phyloP scores from a whole-genome alignment of 2,888 invertebrate genomes.

The Tenodera sinensis region DNA sequence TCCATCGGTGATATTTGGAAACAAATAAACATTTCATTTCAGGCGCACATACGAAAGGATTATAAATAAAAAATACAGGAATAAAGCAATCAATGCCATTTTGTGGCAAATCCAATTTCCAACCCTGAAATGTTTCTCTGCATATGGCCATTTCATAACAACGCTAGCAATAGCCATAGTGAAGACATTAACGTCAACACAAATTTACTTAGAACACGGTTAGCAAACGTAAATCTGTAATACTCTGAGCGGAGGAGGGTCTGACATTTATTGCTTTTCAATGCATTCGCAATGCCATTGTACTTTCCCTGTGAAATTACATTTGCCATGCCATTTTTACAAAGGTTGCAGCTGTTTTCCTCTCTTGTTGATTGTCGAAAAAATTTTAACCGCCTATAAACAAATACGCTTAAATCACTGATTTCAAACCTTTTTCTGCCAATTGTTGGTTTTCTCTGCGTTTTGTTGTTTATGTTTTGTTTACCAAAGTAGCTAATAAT shows the following conservation, averaged over 20 bases:
- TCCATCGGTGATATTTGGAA: no score
- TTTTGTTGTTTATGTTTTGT: no score
- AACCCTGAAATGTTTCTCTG: not conserved
- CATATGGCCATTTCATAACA: not conserved
- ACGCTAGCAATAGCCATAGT: not conserved
- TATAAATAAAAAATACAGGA: not conserved
- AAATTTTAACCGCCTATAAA: not conserved
- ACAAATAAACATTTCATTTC: not conserved
- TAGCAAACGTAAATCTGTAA: not conserved
- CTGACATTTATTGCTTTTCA: not conserved
- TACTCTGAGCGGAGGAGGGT: not conserved
- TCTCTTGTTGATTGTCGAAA: not conserved
- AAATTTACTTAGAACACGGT: not conserved
- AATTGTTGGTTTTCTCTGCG: no score
- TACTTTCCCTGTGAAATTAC: not conserved
- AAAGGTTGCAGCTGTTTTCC: not conserved
- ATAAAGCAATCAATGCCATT: not conserved
- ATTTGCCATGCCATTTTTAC: not conserved
- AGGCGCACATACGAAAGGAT: no score
- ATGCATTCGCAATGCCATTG: not conserved
- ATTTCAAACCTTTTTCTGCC: no score
- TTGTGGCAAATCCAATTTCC: not conserved
- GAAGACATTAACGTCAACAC: not conserved
- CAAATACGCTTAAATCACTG: not conserved
- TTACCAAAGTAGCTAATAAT: no score